Evolutionary conservation across 1,140 invertebrate species (phyloP).

Genomic region (Polyergus mexicanus): DNA sequence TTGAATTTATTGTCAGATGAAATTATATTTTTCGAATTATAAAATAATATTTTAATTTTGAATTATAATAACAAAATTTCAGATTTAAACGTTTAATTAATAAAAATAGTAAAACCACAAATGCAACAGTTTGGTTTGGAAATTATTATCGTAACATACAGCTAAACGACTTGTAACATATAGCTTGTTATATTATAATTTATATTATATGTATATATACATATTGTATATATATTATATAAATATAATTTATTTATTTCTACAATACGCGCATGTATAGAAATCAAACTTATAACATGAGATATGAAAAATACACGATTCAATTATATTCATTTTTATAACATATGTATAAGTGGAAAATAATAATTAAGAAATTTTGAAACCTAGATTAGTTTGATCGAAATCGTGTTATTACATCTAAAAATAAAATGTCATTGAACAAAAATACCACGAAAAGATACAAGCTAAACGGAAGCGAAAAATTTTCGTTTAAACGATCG

Average conservation of each 20-base stretch:
- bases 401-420: background rate
- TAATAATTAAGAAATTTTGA: background rate
- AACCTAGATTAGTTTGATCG: too few relatives aligned
- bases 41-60: background rate
- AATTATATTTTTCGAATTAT: slow-evolving; percentile 3
- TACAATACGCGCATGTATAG: background rate
- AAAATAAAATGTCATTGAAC: slow-evolving; percentile 8
- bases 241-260: background rate
- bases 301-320: background rate
- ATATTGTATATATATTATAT: background rate
- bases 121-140: background rate
- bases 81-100: background rate
- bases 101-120: background rate
- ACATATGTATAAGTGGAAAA: background rate
- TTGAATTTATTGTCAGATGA: too few relatives aligned
- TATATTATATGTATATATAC: background rate
- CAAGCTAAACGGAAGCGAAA: background rate
- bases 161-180: background rate
- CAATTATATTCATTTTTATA: slow-evolving; percentile 34
- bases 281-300: background rate
- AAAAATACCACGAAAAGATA: background rate
- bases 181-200: background rate
- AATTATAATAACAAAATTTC: background rate
- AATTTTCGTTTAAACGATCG: slow-evolving; percentile 39
- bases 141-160: background rate